Evolutionary conservation across 2,797 vertebrate genomes (phyloP), one percentile per base, ranked within the genome.

Genomic region (Coreius guichenoti): DNA sequence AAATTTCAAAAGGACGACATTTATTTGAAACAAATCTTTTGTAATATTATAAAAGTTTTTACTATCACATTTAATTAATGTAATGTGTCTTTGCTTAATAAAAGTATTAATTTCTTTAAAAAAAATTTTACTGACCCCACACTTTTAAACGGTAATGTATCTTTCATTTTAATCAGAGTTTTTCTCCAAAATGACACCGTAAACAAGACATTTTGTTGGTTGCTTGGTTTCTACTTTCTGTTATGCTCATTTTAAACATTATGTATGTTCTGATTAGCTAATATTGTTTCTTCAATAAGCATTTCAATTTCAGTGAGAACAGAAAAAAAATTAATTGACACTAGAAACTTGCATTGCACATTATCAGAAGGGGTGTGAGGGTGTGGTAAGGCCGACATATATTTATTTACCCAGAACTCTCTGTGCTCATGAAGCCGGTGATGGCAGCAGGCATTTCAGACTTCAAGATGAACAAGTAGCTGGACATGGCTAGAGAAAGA

Each of bases 391-490:
- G 26, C 26, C 14, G 3, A 7, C 26, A 49, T 43, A 81, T 70
- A 36, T 43, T 79, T 43, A 94, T 96, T 95, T 95, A 99, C 98
- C 95, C 95, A 47, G 91, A 92, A 69, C 92, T 86, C 7, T 94
- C 95, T 89, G 89, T 89, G 21, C 80, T 91, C 87, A 97, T 82
- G 92, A 99, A 93, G 88, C 95, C 95, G 5, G 87, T 91, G 90
- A 99, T 96, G 90, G 96, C 92, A 68, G 95, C 94, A 87, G 98
- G 98, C 93, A 99, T 95, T 92, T 99, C 98, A 3, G 96, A 94
- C 92, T 98, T 99, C 90, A 99, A 93, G 94, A 99, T 97, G 91
- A 98, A 95, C 93, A 99, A 94, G 90, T 98, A 99, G 74, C 98
- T 97, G 11, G 98, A 94, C 98, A 99, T 99, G 63, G 97, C 98